Evolutionary conservation across 2,113 vertebrate species (phyloP).

Genomic region (Lepisosteus osseus): DNA sequence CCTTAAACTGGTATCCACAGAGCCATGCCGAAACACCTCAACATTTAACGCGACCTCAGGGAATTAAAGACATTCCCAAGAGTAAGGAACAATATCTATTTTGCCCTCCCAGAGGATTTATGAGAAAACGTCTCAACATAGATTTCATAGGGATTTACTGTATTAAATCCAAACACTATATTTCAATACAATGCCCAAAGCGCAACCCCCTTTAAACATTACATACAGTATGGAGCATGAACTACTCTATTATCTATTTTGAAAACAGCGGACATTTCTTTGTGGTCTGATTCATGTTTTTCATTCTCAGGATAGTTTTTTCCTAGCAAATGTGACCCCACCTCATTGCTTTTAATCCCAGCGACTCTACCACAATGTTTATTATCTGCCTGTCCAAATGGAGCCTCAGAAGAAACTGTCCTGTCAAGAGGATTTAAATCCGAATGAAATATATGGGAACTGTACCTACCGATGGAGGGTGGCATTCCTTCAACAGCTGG

Average conservation of each 20-base stretch:
- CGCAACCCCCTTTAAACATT: background rate
- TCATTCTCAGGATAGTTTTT: too few species aligned
- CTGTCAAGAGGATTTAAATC: background rate
- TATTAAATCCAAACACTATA: too few species aligned
- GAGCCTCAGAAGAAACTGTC: background rate
- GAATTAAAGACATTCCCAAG: background rate
- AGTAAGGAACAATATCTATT: background rate
- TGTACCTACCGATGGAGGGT: background rate
- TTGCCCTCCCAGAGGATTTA: background rate
- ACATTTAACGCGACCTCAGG: background rate
- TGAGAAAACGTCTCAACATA: background rate
- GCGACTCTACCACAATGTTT: background rate
- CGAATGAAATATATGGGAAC: background rate
- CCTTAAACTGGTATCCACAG: too few species aligned
- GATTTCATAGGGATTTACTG: background rate
- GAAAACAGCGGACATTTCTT: too few species aligned
- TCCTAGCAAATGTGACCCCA: background rate
- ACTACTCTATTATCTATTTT: too few species aligned
- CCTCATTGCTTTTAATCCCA: background rate
- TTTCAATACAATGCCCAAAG: background rate
- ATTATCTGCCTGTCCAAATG: background rate
- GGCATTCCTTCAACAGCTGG: slow-evolving; percentile 57
- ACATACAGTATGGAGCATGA: too few species aligned
- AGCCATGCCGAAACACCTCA: too few species aligned
- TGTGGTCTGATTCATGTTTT: too few species aligned